Evolutionary conservation across 2,888 invertebrate species (phyloP), one percentile per base, ranked within the genome.

Genomic region (Cosmia pyralina): DNA sequence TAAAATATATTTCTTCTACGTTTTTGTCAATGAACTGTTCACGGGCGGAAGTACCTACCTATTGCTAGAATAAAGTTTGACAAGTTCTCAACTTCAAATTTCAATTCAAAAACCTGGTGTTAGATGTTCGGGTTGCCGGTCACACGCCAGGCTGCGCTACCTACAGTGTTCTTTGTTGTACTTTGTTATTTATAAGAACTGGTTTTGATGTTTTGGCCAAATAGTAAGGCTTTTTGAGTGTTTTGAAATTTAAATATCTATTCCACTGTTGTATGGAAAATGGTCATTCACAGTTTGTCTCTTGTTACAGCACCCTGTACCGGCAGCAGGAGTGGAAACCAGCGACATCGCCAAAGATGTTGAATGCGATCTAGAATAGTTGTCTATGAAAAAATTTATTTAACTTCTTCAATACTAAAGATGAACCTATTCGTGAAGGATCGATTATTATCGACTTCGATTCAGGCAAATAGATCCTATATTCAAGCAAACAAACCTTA

Each of bases 291-390:
- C 50, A 50, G 15, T n/a, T 15, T 13, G 7, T 50, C 3, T 58
- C 8, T 83, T 75, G 73, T 84, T 84, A 57, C 83, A 84, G 84
- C 65, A 73, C 7, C 41, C 70, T 0, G 60, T 22, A 8, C 17
- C 72, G 22, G 46, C 71, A 4, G 59, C 48, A n/a, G 53, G 17
- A 22, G 38, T 59, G 44, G 76, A 65, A 13, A n/a, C 71, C 7
- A 60, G 19, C 5, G 57, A 69, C 15, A 6, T 62, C 17, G 11
- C 62, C 65, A 70, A 75, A 69, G 28, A 72, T 38, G 69, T 73
- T 28, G 28, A 69, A 44, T 60, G 72, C 48, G 57, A 63, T 63
- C 58, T 77, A 38, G 52, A 72, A 52, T 52, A 65, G 53, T 38
- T 28, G 41, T 6, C 10, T 22, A 10, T 48, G 19, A 44, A 13